A percentile compares a stretch with the other conserved stretches of the same genome.
These are phyloP conservation scores for Drosophila willistoni DNA, from an alignment of 1,140 invertebrate genomes.

Conservation along the genomic window DNA sequence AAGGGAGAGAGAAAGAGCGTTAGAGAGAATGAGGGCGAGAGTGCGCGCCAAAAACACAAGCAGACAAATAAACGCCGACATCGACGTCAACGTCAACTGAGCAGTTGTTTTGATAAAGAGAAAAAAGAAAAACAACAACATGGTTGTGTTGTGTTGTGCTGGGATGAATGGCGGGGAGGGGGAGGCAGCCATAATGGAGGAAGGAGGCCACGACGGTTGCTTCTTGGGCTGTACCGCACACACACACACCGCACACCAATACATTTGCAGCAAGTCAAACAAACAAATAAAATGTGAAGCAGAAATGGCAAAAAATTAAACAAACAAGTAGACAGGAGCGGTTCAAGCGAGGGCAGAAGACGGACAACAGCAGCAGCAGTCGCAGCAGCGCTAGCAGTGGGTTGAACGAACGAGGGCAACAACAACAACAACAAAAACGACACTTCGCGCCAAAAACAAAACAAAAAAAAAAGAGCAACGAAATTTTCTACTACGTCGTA, in stretches of 20 bases:
- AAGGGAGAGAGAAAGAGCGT: constrained; percentile 23
- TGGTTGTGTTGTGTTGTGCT: constrained; percentile 1
- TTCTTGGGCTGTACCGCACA: constrained; percentile 56
- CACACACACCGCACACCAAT: constrained; percentile 68
- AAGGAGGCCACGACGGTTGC: constrained; percentile 33
- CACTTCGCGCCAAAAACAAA: constrained; percentile 63
- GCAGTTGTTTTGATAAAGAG: constrained; percentile 67
- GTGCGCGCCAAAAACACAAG: constrained; percentile 71
- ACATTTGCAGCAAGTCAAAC: constrained; percentile 78
- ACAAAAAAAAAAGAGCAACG: constrained; percentile 18
- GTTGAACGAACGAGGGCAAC: constrained; percentile 70
- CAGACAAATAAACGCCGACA: constrained; percentile 52
- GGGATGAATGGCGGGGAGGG: constrained; percentile 14
- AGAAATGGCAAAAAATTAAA: constrained; percentile 83
- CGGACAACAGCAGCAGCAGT: neutral
- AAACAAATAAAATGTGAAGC: constrained; percentile 83
- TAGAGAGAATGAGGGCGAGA: constrained; percentile 51
- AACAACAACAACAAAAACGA: constrained; percentile 43
- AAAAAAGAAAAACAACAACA: constrained; percentile 58
- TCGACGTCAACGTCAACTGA: constrained; percentile 36
- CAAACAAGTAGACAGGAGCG: constrained; percentile 83
- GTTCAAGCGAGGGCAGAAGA: constrained; percentile 58
- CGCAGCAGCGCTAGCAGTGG: constrained; percentile 23
- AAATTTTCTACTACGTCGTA: constrained; percentile 71
- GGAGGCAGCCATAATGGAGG: constrained; percentile 5